Conservation (phyloP, 2,888 invertebrate genomes). For the Hipparchia sbordonii region DNA sequence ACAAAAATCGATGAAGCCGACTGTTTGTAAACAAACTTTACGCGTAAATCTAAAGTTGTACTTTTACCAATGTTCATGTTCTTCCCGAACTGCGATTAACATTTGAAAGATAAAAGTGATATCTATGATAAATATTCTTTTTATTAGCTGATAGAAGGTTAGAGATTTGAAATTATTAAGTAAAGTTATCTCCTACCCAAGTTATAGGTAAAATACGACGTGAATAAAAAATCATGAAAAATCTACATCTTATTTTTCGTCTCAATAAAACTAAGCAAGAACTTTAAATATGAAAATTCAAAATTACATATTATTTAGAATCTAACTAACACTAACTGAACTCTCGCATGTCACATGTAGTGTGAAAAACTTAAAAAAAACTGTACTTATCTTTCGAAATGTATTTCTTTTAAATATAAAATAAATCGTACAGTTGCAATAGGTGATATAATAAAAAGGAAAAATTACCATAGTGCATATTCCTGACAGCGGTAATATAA, state of each 20-base stretch:
- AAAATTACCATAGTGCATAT: conserved; percentile 44
- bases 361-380: not conserved
- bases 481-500: conserved; percentile 54
- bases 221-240: not conserved
- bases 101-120: conserved; percentile 25
- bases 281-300: too few species aligned
- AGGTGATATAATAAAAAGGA: conserved; percentile 1
- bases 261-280: too few species aligned
- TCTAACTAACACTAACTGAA: too few species aligned
- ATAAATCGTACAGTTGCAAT: not conserved
- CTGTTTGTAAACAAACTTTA: conserved; percentile 50
- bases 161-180: too few species aligned
- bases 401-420: not conserved
- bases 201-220: too few species aligned
- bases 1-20: conserved; percentile 55
- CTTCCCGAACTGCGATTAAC: conserved; percentile 39
- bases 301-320: too few species aligned
- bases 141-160: not conserved
- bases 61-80: conserved; percentile 40
- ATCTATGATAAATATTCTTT: not conserved
- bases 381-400: too few species aligned
- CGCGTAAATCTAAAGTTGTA: conserved; percentile 44
- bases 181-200: too few species aligned
- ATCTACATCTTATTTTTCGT: too few species aligned
- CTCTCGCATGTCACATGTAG: too few species aligned